Evolutionary conservation across 2,113 vertebrate genomes (phyloP).

Genomic region (Pantherophis guttatus): DNA sequence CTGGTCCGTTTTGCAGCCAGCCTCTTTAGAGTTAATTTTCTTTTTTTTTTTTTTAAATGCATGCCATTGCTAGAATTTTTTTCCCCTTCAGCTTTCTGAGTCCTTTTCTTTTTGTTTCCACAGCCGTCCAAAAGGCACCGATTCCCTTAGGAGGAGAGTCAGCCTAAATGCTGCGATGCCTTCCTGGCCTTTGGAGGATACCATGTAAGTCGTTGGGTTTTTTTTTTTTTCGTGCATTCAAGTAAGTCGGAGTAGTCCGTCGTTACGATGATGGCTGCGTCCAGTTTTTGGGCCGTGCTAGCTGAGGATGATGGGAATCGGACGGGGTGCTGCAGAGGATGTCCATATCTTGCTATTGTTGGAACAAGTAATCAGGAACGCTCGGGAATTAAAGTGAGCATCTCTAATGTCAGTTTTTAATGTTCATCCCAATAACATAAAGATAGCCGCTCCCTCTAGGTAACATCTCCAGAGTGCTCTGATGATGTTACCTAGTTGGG

Average conservation of each 20-base stretch:
- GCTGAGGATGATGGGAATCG: not conserved
- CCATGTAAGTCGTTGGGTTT: slow-evolving; percentile 45
- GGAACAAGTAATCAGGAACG: not conserved
- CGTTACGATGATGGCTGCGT: not conserved
- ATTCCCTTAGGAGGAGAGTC: slow-evolving; percentile 33
- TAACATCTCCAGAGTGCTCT: too few species aligned
- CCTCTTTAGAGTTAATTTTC: not conserved
- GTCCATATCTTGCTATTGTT: not conserved
- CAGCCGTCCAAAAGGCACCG: slow-evolving; percentile 47
- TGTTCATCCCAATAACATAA: not conserved
- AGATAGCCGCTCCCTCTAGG: not conserved
- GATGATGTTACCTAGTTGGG: not conserved
- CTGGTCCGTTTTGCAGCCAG: not conserved
- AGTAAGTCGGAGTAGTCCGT: not conserved
- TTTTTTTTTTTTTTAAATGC: not conserved
- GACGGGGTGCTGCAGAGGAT: not conserved
- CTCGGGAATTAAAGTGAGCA: not conserved
- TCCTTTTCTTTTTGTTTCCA: slow-evolving; percentile 4
- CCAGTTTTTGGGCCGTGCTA: not conserved
- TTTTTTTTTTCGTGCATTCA: not conserved
- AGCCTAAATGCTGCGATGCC: slow-evolving; percentile 46
- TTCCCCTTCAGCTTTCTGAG: not conserved
- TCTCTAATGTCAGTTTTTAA: not conserved
- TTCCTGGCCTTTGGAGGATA: slow-evolving; percentile 23
- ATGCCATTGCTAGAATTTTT: too few species aligned